These are phyloP conservation scores for Oscheius myriophilus DNA, from an alignment of 2,888 invertebrate species.

Conservation along the genomic window DNA sequence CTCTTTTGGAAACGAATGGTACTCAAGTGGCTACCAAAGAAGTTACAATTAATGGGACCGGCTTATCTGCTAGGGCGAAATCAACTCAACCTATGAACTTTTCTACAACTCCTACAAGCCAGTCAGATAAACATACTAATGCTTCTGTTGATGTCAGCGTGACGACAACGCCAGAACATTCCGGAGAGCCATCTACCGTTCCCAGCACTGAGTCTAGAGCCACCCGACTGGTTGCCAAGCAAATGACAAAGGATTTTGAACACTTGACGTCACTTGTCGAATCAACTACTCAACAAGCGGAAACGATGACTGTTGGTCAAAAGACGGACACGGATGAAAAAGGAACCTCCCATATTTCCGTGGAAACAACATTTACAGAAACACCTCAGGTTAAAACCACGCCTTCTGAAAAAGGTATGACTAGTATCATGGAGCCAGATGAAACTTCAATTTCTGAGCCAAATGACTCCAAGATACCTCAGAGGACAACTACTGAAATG, in stretches of 20 bases:
- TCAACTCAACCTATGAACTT: too few species aligned
- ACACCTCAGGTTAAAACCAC: not conserved
- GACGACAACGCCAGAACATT: too few species aligned
- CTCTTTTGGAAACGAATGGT: too few species aligned
- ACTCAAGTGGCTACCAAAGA: too few species aligned
- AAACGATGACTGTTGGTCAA: not conserved
- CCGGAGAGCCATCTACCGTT: not conserved
- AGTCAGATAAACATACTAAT: too few species aligned
- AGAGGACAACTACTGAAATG: constrained; percentile 1
- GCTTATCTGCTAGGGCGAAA: too few species aligned
- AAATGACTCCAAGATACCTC: not conserved
- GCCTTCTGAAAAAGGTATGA: not conserved
- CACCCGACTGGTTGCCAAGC: not conserved
- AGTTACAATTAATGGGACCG: too few species aligned
- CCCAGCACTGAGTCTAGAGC: not conserved
- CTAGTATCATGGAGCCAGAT: constrained; percentile 8
- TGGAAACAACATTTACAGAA: too few species aligned
- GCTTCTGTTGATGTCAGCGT: too few species aligned
- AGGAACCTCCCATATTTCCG: not conserved
- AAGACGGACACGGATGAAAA: not conserved
- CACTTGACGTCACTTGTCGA: too few species aligned
- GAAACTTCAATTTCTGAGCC: not conserved
- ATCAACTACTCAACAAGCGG: constrained; percentile 1
- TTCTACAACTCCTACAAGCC: too few species aligned
- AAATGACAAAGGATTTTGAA: not conserved